Conservation (phyloP, 2,113 vertebrate species). For the Sinocyclocheilus rhinocerous region DNA sequence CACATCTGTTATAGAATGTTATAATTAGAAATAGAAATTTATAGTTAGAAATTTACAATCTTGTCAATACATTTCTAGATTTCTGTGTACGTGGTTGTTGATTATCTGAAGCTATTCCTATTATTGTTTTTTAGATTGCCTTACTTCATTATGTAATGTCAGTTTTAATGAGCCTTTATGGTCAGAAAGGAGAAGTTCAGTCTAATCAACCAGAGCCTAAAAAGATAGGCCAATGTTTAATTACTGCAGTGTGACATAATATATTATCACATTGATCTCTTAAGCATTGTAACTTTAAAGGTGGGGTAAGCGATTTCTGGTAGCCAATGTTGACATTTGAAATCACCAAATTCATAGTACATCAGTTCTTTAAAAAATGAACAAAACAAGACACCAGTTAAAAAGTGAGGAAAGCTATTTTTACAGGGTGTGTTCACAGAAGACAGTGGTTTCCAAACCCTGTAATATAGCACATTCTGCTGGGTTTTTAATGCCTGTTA, state of each 20-base stretch:
- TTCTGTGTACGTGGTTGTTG: not conserved
- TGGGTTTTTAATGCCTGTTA: too few relatives aligned
- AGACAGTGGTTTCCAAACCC: too few relatives aligned
- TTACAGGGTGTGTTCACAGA: too few relatives aligned
- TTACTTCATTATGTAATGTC: slow-evolving; percentile 20
- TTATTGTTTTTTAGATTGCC: not conserved
- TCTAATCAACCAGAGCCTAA: not conserved
- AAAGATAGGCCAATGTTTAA: not conserved
- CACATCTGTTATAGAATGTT: not conserved
- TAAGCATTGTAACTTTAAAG: not conserved
- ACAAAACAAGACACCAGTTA: too few relatives aligned
- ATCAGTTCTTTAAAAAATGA: too few relatives aligned
- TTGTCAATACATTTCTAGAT: not conserved
- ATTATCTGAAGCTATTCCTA: not conserved
- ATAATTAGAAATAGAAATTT: not conserved
- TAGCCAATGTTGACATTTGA: too few relatives aligned
- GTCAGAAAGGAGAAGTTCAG: not conserved
- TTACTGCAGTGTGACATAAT: slow-evolving; percentile 9
- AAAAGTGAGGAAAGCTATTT: too few relatives aligned
- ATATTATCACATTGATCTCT: not conserved
- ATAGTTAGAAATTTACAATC: not conserved
- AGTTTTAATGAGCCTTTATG: not conserved
- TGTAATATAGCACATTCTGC: too few relatives aligned
- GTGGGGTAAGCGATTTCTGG: too few relatives aligned
- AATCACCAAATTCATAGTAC: too few relatives aligned